Conservation (phyloP, 2,888 invertebrate genomes). For the Cylloceria caligata region DNA sequence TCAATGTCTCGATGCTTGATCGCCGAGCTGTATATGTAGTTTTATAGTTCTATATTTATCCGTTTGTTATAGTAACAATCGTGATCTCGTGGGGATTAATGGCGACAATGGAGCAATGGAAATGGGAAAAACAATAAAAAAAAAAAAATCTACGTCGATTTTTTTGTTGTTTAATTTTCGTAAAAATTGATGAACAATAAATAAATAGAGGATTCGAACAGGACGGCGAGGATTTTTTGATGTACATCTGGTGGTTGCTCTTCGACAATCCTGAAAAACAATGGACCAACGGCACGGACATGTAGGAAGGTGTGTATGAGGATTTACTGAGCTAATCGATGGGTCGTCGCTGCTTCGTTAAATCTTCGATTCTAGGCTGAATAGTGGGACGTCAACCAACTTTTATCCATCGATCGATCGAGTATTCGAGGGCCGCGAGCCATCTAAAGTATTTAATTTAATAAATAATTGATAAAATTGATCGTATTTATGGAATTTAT, state of each 20-base stretch:
- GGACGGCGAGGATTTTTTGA: constrained; percentile 44
- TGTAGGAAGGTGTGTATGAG: constrained; percentile 15
- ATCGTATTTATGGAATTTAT: neutral
- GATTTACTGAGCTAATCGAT: constrained; percentile 71
- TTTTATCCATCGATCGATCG: constrained; percentile 97
- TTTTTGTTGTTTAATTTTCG: constrained; percentile 41
- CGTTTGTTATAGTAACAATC: constrained; percentile 12
- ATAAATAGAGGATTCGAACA: constrained; percentile 42
- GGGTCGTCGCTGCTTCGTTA: constrained; percentile 71
- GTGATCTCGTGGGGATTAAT: neutral
- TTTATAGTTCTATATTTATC: constrained; percentile 46
- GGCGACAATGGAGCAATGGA: neutral
- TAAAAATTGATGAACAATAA: constrained; percentile 60
- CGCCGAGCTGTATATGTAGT: constrained; percentile 37
- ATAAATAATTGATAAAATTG: neutral
- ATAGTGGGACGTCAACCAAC: constrained; percentile 87
- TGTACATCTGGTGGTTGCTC: constrained; percentile 5
- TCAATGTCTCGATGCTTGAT: constrained; percentile 36
- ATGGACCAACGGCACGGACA: constrained; percentile 32
- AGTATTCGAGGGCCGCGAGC: constrained; percentile 97
- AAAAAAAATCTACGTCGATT: constrained; percentile 37
- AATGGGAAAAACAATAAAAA: constrained; percentile 14
- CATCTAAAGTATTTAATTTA: constrained; percentile 88
- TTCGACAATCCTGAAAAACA: constrained; percentile 36
- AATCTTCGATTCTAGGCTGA: constrained; percentile 71